Evolutionary conservation across 2,888 invertebrate species (phyloP).

Genomic region (Drosophila borealis): DNA sequence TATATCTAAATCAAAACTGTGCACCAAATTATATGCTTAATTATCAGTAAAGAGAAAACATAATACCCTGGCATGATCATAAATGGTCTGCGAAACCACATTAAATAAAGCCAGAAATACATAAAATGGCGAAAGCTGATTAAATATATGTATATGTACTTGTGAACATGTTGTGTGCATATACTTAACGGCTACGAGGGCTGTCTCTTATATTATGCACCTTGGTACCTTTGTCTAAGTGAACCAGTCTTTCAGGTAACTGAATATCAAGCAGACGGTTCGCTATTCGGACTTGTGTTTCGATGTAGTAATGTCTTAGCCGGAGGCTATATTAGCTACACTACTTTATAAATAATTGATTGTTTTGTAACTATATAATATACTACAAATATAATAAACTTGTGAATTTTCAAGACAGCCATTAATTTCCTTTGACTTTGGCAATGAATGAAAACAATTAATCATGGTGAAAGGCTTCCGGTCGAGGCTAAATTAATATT

Average conservation of each 20-base stretch:
- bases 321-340: too few species aligned
- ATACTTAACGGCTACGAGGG: constrained; percentile 13
- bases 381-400: too few species aligned
- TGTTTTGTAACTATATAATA: too few species aligned
- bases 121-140: constrained; percentile 26
- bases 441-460: too few species aligned
- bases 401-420: too few species aligned
- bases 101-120: constrained; percentile 21
- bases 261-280: too few species aligned
- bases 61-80: constrained; percentile 19
- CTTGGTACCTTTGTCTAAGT: neutral
- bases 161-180: constrained; percentile 17
- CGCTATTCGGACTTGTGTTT: too few species aligned
- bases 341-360: too few species aligned
- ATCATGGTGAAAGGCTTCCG: too few species aligned
- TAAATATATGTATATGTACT: constrained; percentile 32
- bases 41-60: constrained; percentile 8
- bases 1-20: constrained; percentile 30
- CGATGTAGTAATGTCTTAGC: too few species aligned
- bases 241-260: neutral
- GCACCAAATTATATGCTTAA: constrained; percentile 33
- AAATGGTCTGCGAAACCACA: constrained; percentile 7
- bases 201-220: neutral
- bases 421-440: too few species aligned
- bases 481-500: too few species aligned